These are phyloP conservation scores for Corythoichthys intestinalis DNA, from an alignment of 2,113 vertebrate species.

Conservation along the genomic window DNA sequence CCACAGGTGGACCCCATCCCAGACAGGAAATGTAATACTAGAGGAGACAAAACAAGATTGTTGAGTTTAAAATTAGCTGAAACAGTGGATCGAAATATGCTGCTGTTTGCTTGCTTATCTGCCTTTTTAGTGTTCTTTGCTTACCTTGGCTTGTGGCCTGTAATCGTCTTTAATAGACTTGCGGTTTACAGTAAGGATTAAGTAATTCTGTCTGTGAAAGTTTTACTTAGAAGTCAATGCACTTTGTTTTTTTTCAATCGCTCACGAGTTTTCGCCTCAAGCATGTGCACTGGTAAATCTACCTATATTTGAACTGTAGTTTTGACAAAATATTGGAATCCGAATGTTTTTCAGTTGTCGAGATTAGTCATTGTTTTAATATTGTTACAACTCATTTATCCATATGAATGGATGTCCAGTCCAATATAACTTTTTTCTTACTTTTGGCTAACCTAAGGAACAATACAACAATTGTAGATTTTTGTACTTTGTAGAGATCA, in stretches of 20 bases:
- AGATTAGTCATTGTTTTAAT: neutral
- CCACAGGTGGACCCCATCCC: constrained; percentile 55
- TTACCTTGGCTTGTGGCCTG: constrained; percentile 10
- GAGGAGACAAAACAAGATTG: constrained; percentile 47
- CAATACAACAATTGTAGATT: no score
- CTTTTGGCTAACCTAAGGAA: neutral
- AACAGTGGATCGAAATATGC: constrained; percentile 16
- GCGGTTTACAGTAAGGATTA: constrained; percentile 13
- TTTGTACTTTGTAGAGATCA: no score
- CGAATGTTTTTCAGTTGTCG: neutral
- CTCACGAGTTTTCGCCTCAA: neutral
- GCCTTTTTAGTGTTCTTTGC: neutral
- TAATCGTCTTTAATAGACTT: constrained; percentile 12
- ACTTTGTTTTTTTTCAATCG: constrained; percentile 16
- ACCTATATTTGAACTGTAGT: neutral
- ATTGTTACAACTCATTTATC: neutral
- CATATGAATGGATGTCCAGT: neutral
- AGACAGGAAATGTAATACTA: constrained; percentile 53
- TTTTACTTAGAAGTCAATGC: constrained; percentile 11
- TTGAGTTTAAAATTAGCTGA: constrained; percentile 41
- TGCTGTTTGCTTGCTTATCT: neutral
- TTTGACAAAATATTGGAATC: neutral
- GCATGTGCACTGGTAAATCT: neutral
- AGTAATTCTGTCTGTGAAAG: constrained; percentile 1
- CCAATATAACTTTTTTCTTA: neutral